These are phyloP conservation scores for Poecile montanus DNA, from an alignment of 2,797 vertebrate species.

Conservation along the genomic window DNA sequence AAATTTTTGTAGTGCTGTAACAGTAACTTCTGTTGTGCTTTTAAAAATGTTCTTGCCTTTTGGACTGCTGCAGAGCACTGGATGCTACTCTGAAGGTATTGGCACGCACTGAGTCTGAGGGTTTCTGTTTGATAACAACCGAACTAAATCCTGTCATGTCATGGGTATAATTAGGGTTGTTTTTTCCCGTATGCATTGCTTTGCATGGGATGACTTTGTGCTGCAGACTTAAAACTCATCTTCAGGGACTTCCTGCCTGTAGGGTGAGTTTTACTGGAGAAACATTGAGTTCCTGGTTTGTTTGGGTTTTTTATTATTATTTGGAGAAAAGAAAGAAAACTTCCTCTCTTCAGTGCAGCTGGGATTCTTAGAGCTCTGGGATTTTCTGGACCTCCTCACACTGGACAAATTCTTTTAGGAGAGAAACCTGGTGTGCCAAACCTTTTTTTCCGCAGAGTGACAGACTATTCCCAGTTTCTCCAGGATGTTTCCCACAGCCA, in stretches of 20 bases:
- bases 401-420: not conserved
- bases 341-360: constrained; percentile 26
- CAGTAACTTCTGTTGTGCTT: not conserved
- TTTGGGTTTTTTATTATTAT: constrained; percentile 42
- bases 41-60: not conserved
- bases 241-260: constrained; percentile 58
- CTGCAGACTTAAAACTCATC: constrained; percentile 56
- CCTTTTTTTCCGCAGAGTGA: not conserved
- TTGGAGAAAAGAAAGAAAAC: constrained; percentile 15
- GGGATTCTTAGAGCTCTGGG: not conserved
- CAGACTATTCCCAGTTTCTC: not conserved
- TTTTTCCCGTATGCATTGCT: not conserved
- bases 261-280: constrained; percentile 37
- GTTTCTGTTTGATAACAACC: not conserved
- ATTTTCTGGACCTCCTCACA: not conserved
- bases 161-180: constrained; percentile 26
- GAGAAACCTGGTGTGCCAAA: not conserved
- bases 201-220: constrained; percentile 21
- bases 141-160: not conserved
- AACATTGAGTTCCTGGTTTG: constrained; percentile 32
- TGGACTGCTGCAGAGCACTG: not conserved
- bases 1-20: not conserved
- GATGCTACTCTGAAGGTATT: not conserved
- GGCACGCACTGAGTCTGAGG: not conserved
- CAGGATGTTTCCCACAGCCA: not conserved